These are phyloP conservation scores for Genyomyrus donnyi DNA, from an alignment of 2,113 vertebrate species.

Conservation along the genomic window DNA sequence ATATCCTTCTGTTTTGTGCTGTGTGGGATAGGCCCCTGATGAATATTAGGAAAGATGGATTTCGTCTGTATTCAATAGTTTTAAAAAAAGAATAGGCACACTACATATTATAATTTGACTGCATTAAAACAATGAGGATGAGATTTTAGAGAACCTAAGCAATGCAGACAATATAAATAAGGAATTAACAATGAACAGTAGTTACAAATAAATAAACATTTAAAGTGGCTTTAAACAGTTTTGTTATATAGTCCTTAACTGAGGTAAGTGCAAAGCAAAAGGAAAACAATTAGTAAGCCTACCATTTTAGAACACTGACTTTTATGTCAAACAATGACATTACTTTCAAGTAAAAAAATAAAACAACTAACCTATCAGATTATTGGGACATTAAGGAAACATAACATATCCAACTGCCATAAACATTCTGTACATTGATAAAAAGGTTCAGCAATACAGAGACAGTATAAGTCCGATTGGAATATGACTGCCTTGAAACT, in stretches of 20 bases:
- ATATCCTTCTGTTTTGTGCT: no score
- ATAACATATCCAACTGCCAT: no score
- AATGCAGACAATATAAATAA: background rate
- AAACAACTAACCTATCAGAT: no score
- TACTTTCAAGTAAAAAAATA: background rate
- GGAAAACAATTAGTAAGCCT: background rate
- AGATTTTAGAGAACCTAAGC: no score
- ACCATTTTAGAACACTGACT: background rate
- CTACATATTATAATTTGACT: no score
- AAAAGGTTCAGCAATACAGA: background rate
- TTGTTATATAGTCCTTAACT: background rate
- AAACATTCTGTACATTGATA: no score
- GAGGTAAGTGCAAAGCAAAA: background rate
- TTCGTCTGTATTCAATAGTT: no score
- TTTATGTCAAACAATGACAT: background rate
- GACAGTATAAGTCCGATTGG: background rate
- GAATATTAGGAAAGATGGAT: no score
- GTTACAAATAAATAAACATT: background rate
- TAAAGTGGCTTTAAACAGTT: background rate
- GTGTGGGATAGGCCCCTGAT: no score
- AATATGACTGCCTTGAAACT: background rate
- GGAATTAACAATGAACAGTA: background rate
- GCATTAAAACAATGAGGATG: no score
- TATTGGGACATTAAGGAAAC: no score
- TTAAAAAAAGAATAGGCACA: no score